Evolutionary conservation across 2,888 invertebrate species (phyloP).

Genomic region (Colostygia pectinataria): DNA sequence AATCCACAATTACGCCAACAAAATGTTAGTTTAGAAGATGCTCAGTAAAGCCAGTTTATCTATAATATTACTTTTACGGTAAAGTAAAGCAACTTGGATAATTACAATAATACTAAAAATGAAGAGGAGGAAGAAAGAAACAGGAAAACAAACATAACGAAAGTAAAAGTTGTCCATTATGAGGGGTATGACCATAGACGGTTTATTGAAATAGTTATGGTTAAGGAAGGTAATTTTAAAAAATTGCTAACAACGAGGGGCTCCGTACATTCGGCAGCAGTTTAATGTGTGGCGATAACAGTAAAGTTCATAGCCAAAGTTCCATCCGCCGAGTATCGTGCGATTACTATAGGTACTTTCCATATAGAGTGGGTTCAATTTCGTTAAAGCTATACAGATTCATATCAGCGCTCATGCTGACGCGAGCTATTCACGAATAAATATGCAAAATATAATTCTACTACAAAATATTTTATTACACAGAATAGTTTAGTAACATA

Average conservation of each 20-base stretch:
- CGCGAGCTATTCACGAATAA: slow-evolving; percentile 42
- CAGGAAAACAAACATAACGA: slow-evolving; percentile 64
- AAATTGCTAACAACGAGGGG: slow-evolving; percentile 69
- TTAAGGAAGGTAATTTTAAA: slow-evolving; percentile 70
- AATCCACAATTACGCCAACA: slow-evolving; percentile 12
- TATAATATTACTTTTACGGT: slow-evolving; percentile 39
- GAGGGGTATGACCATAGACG: slow-evolving; percentile 67
- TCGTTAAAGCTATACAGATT: slow-evolving; percentile 67
- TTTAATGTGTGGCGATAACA: slow-evolving; percentile 75
- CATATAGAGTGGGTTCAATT: slow-evolving; percentile 70
- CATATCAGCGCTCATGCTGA: slow-evolving; percentile 55
- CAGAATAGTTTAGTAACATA: slow-evolving; percentile 22
- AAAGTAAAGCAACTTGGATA: slow-evolving; percentile 52
- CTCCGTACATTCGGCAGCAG: slow-evolving; percentile 68
- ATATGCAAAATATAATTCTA: slow-evolving; percentile 41
- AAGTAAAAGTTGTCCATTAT: slow-evolving; percentile 75
- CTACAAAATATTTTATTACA: slow-evolving; percentile 34
- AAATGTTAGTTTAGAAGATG: slow-evolving; percentile 15
- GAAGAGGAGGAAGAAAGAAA: slow-evolving; percentile 53
- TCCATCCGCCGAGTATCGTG: slow-evolving; percentile 65
- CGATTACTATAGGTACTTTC: slow-evolving; percentile 65
- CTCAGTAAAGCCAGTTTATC: slow-evolving; percentile 19
- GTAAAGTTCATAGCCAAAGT: slow-evolving; percentile 78
- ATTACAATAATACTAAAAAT: slow-evolving; percentile 53
- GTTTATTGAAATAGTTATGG: slow-evolving; percentile 79